Conservation (phyloP, 2,888 invertebrate genomes). For the Seladonia tumulorum region DNA sequence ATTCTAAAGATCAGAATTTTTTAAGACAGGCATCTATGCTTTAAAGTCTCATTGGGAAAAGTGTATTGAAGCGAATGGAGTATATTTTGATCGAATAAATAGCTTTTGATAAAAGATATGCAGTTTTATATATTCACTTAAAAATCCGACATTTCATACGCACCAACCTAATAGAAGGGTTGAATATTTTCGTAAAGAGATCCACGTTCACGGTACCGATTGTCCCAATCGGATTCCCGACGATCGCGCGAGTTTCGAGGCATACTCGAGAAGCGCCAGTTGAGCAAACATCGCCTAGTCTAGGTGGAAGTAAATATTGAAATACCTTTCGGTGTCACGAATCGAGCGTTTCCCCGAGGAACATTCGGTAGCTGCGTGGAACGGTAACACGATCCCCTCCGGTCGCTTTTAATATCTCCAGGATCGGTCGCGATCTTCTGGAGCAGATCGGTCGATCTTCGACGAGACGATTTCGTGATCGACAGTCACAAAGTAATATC, state of each 20-base stretch:
- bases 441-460: neutral
- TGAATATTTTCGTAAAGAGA: neutral
- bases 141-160: no score
- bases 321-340: constrained; percentile 49
- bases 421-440: constrained; percentile 3
- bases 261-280: constrained; percentile 8
- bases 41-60: no score
- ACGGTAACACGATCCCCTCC: constrained; percentile 28
- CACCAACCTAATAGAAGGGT: no score
- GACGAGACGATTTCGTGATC: neutral
- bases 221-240: neutral
- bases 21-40: no score
- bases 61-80: no score
- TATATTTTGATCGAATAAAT: no score
- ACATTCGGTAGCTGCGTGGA: constrained; percentile 36
- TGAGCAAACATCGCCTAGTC: constrained; percentile 11
- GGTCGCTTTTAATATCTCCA: constrained; percentile 21
- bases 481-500: neutral
- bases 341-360: constrained; percentile 25
- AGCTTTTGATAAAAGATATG: no score
- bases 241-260: constrained; percentile 8
- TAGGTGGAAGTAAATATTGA: constrained; percentile 43
- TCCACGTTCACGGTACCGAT: neutral
- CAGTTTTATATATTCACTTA: no score
- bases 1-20: no score